Evolutionary conservation across 2,113 vertebrate species (phyloP).

Genomic region (Cichladusa arquata): DNA sequence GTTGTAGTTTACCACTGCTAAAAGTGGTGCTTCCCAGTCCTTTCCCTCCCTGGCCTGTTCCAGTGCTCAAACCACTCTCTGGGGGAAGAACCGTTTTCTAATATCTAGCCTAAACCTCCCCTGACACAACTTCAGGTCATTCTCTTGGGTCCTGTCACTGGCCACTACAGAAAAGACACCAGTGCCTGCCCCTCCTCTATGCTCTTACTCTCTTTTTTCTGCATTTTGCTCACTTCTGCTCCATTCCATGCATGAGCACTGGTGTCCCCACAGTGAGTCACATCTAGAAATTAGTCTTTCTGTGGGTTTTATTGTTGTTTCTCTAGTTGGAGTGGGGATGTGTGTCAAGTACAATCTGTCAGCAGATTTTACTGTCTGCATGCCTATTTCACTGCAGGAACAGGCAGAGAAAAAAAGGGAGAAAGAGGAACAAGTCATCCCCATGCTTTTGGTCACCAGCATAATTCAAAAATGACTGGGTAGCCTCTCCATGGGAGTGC

Average conservation of each 20-base stretch:
- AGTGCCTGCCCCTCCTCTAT: background rate
- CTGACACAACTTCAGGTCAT: background rate
- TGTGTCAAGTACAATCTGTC: background rate
- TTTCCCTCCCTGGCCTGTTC: background rate
- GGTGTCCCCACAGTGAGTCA: background rate
- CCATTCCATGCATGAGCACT: fast-evolving
- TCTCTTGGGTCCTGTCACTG: background rate
- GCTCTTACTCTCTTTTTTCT: background rate
- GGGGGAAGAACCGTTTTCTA: background rate
- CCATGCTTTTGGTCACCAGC: background rate
- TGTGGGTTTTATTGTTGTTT: background rate
- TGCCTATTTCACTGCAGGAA: background rate
- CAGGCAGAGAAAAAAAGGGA: background rate
- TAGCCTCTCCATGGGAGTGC: background rate
- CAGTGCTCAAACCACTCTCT: background rate
- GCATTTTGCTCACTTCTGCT: fast-evolving
- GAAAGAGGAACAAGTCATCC: background rate
- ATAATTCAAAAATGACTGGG: background rate
- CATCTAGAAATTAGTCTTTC: background rate
- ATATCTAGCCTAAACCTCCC: background rate
- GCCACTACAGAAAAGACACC: background rate
- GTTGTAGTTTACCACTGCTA: background rate
- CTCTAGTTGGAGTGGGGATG: background rate
- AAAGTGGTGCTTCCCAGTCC: background rate
- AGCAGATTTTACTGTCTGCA: background rate